Evolutionary conservation across 2,797 vertebrate species (phyloP), one percentile per base, ranked within the genome.

Genomic region (Chelon labrosus): DNA sequence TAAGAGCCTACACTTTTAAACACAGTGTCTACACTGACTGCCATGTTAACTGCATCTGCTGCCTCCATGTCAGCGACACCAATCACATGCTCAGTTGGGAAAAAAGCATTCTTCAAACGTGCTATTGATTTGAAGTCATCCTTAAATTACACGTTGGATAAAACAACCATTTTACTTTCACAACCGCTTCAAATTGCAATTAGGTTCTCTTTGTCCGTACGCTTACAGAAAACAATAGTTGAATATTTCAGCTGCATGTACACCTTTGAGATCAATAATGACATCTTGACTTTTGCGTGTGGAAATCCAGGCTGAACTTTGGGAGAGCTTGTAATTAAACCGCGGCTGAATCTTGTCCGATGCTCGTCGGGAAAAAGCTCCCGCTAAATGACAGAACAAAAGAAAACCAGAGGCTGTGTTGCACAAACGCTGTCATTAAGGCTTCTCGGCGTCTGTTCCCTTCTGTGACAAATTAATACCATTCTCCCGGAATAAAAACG

Each of bases 391-490:
- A 69, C 52, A 60, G 72, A 77, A 66, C 16, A 55, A 79, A 82
- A 55, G 35, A 14, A 38, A 31, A 37, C 47, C 42, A 46, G 11
- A 70, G 20, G n/a, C 37, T 6, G 17, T 65, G 72, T 59, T 41
- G 38, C 41, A 38, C 57, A 46, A 82, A 77, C 16, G 7, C 57
- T 74, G 70, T 74, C 79, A 83, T 81, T 84, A 83, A 65, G 61
- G 44, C 75, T 63, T 75, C 64, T 19, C 49, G 65, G 52, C 60
- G 75, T 68, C 70, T 50, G 44, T 31, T 73, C 52, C 31, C 54
- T 57, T 77, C 38, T 72, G 65, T 81, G 80, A 76, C 65, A 78
- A 59, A 82, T 79, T 71, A 74, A 82, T 80, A 46, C 52, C n/a
- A 10, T 54, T 25, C 35, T 53, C 27, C 8, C 25, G 31, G 44